These are phyloP conservation scores for Trichonephila clavipes DNA, from an alignment of 1,140 invertebrate genomes.

Conservation along the genomic window DNA sequence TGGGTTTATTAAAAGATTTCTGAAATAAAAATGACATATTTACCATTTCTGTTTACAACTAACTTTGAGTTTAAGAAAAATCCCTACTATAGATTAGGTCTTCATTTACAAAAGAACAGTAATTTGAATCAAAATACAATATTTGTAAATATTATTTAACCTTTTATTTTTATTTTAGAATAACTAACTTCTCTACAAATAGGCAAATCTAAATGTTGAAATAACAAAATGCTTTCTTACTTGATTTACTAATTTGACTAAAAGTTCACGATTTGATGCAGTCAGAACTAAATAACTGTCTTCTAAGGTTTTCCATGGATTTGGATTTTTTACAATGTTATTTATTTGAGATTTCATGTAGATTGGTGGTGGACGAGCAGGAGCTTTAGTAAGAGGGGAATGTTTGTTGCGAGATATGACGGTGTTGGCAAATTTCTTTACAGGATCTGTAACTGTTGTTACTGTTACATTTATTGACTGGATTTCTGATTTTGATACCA, in stretches of 20 bases:
- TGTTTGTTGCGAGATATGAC: slow-evolving; percentile 13
- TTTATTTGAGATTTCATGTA: slow-evolving; percentile 56
- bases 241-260: slow-evolving; percentile 67
- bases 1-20: no score
- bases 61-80: no score
- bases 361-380: slow-evolving; percentile 65
- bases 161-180: no score
- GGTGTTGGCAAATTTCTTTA: background rate
- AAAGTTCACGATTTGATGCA: slow-evolving; percentile 59
- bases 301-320: slow-evolving; percentile 73
- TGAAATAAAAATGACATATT: no score
- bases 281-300: slow-evolving; percentile 69
- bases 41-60: no score
- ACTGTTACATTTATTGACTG: slow-evolving; percentile 52
- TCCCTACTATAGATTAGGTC: no score
- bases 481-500: slow-evolving; percentile 4
- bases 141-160: no score
- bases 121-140: no score
- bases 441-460: slow-evolving; percentile 1
- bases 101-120: no score
- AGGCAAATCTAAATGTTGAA: no score
- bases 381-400: slow-evolving; percentile 65
- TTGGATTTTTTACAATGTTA: slow-evolving; percentile 45
- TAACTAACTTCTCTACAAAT: no score
- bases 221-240: background rate